Percentiles rank a stretch among this genome's conserved stretches.
Evolutionary conservation across 2,113 vertebrate species (phyloP).

Genomic region (Lasiurus borealis): DNA sequence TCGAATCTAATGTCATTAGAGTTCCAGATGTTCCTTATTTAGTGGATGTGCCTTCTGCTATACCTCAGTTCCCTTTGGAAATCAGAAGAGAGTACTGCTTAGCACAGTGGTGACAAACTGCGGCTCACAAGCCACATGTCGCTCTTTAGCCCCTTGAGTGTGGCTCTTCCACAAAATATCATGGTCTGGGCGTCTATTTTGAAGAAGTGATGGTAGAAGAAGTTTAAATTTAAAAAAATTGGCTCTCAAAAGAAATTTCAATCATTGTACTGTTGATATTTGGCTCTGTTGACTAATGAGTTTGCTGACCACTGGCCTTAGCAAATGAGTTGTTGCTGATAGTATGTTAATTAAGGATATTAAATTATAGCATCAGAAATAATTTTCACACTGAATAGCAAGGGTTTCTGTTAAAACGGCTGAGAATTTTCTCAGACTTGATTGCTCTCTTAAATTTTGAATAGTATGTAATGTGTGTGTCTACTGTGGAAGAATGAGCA

Average conservation of each 20-base stretch:
- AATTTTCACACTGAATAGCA: slow-evolving; percentile 38
- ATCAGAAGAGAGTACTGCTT: slow-evolving; percentile 14
- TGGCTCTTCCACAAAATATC: too few species aligned
- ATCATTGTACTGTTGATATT: too few species aligned
- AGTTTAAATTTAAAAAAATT: too few species aligned
- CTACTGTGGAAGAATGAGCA: slow-evolving; percentile 11
- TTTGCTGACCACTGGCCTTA: not conserved
- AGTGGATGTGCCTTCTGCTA: not conserved
- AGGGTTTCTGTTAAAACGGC: not conserved
- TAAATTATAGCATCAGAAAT: slow-evolving; percentile 3
- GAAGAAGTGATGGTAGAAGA: too few species aligned
- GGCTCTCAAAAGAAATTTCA: too few species aligned
- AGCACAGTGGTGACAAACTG: not conserved
- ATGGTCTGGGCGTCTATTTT: too few species aligned
- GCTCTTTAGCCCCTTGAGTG: too few species aligned
- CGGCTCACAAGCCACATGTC: too few species aligned
- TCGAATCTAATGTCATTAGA: not conserved
- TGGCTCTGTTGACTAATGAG: too few species aligned
- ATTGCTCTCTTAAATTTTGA: not conserved
- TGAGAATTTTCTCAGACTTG: slow-evolving; percentile 21
- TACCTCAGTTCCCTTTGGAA: slow-evolving; percentile 19
- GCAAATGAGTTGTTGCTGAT: not conserved
- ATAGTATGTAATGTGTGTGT: not conserved
- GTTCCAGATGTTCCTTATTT: slow-evolving; percentile 13
- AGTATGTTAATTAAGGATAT: slow-evolving; percentile 35